Evolutionary conservation across 1,140 invertebrate genomes (phyloP), one percentile per base, ranked within the genome.

Genomic region (Dreissena rostriformis): DNA sequence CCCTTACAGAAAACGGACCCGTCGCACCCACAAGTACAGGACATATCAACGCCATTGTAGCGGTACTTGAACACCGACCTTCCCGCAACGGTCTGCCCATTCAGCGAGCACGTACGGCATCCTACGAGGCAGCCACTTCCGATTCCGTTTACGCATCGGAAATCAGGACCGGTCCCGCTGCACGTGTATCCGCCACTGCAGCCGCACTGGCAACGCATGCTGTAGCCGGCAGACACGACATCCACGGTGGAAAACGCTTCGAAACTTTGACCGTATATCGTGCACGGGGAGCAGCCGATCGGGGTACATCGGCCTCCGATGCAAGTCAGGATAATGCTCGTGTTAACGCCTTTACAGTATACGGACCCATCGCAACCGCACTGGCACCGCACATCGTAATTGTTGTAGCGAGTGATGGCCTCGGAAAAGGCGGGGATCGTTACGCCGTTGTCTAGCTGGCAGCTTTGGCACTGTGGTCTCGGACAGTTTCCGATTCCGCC

Each of bases 21-120:
- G 61, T 84, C 82, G 55, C 82, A 84, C 1, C 82, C 82, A 65
- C 82, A 84, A 4, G 82, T 78, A 57, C 82, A 84, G 15, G 52
- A 51, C 28, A 84, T 29, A 26, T 78, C 82, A n/a, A 84, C 52
- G 14, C 73, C 73, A 28, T 78, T 84, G 53, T 84, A 84, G 10
- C 39, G 17, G 52, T 77, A 65, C 63, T 77, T 77, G n/a, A 84
- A 84, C 17, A 72, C 52, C 1, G 51, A 15, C 15, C 51, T 61
- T 5, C 73, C 82, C 15, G 17, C 19, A 22, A 76, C 52, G 0
- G 29, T 29, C 19, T 72, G 75, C 12, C 74, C 74, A n/a, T 84
- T 67, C 12, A 84, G 22, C 11, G 22, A 22, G 53, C 82, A 84
- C 12, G 8, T 22, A 19, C 28, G 24, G 28, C 82, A 84, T 0